phyloP scores from a whole-genome alignment of 2,797 vertebrate genomes.

The Petrocephalus sullivani region DNA sequence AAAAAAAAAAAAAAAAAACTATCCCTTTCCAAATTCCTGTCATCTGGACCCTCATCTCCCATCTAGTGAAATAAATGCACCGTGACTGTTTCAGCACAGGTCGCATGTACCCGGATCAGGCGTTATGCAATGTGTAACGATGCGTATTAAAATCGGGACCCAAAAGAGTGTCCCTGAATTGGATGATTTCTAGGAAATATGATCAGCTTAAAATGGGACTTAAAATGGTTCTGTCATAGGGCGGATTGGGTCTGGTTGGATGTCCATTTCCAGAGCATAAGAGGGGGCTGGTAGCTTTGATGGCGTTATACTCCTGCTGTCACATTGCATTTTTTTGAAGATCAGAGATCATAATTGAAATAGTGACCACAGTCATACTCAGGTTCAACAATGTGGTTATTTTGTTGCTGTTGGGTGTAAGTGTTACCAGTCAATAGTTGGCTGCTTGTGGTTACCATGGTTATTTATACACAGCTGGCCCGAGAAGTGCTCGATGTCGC shows the following conservation, averaged over 20 bases:
- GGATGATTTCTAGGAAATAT: background rate
- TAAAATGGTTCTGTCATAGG: background rate
- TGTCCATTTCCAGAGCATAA: background rate
- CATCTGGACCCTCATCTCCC: background rate
- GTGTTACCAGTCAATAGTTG: background rate
- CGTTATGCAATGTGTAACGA: background rate
- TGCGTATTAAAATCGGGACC: background rate
- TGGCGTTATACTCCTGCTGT: background rate
- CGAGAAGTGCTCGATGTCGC: constrained; percentile 93
- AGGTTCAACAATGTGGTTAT: background rate
- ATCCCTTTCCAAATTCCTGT: background rate
- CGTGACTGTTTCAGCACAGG: background rate
- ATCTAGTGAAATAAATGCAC: background rate
- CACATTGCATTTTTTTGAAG: background rate
- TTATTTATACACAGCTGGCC: constrained; percentile 70
- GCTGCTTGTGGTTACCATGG: background rate
- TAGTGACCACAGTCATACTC: background rate
- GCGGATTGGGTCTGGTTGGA: background rate
- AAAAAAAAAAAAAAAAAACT: background rate
- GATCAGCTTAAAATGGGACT: background rate
- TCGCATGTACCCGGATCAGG: background rate
- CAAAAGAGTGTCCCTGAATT: background rate
- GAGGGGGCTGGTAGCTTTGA: background rate
- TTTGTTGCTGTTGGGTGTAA: background rate
- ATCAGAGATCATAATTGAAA: background rate